Base-by-base conservation (phyloP, 2,113 vertebrate genomes). In the Etheostoma cragini region DNA sequence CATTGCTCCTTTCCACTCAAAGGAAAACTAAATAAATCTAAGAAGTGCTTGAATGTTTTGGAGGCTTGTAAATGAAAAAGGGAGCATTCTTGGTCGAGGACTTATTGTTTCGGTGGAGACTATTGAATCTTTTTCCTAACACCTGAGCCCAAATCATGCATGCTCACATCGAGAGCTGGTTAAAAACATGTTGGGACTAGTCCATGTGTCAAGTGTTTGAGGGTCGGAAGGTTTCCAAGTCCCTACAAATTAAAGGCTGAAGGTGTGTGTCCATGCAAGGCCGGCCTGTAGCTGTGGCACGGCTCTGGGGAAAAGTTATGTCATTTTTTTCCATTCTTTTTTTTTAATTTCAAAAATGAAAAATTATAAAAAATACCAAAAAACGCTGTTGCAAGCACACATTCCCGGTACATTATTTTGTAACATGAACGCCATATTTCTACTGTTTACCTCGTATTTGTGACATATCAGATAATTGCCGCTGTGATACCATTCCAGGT, bases 1-100 rank as follows among this genome's bases (percentile, higher is more conserved):
- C 60, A 73, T 83, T 45, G 38, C 68, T 88, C 80, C 78, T 80
- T 61, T 54, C 64, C 7, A 26, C 33, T 6, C 3, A 72, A 68
- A 63, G 21, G 0, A 50, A 22, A 38, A 24, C 10, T 11, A 42
- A 47, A 58, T 33, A 38, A 47, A 54, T 49, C 17, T 17, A 19
- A 64, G 38, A 22, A 78, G 22, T 21, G 10, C 38, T 35, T 45
- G 7, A 62, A 33, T 47, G 30, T 72, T 78, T 82, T 11, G 19
- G 63, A 26, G 58, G 58, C 22, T 53, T 70, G 46, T 52, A 76
- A 74, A 82, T 57, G 24, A 69, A n/a, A 69, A 74, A 45, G 12
- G n/a, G 60, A 19, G 30, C 7, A 19, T 69, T 85, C 63, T 73
- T 19, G 17, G 10, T 52, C 1, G 1, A 47, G 38, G 26, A 33